These are phyloP conservation scores for Antrozous pallidus DNA, from an alignment of 2,797 vertebrate species.

Conservation along the genomic window DNA sequence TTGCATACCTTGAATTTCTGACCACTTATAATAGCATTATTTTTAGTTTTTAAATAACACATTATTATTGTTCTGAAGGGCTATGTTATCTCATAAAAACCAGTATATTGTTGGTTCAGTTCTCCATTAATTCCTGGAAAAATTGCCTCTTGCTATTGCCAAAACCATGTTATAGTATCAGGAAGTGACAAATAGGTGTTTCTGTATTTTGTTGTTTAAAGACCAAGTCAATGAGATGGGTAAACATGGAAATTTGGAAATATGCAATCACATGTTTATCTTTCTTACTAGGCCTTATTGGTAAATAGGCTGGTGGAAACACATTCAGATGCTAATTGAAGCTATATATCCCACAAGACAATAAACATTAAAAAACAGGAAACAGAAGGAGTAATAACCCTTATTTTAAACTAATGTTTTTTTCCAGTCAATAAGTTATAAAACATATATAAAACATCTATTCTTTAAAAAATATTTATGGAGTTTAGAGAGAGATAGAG, in stretches of 20 bases:
- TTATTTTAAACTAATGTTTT: background rate
- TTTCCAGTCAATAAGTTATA: background rate
- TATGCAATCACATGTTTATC: background rate
- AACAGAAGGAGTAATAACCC: background rate
- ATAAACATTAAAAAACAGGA: background rate
- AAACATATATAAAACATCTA: background rate
- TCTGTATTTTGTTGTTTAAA: background rate
- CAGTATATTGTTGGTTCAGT: background rate
- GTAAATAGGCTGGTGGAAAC: background rate
- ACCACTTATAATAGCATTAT: background rate
- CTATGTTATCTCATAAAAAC: background rate
- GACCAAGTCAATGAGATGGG: background rate
- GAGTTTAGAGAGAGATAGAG: no score
- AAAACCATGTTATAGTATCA: background rate
- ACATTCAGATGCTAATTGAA: constrained; percentile 18
- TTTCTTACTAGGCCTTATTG: background rate
- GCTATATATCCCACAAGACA: background rate
- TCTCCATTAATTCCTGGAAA: background rate
- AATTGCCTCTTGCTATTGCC: constrained; percentile 2
- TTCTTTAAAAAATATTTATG: background rate
- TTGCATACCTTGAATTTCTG: background rate
- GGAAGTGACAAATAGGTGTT: background rate
- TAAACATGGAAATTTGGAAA: constrained; percentile 26
- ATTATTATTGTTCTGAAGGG: background rate
- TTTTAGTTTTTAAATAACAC: background rate